Percentiles rank a stretch among this genome's conserved stretches.
Evolutionary conservation across 2,888 invertebrate species (phyloP).

Genomic region (Xylophagus ater): DNA sequence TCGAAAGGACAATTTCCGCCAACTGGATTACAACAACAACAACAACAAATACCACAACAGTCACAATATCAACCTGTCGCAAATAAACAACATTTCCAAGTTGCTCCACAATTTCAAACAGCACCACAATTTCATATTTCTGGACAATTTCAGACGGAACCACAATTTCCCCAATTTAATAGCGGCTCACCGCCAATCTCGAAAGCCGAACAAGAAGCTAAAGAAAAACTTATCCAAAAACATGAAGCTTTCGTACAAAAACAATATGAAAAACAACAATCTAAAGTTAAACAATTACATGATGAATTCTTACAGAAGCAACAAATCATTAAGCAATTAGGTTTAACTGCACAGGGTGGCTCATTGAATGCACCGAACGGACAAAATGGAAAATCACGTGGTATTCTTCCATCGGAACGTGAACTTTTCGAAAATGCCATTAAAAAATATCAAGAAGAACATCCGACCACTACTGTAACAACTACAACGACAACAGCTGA

Average conservation of each 20-base stretch:
- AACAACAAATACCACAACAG: conserved; percentile 1
- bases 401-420: conserved; percentile 51
- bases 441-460: conserved; percentile 53
- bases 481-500: conserved; percentile 43
- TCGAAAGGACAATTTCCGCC: conserved; percentile 5
- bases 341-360: background rate
- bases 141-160: conserved; percentile 33
- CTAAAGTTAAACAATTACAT: conserved; percentile 62
- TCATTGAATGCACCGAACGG: conserved; percentile 19
- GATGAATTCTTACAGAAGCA: conserved; percentile 59
- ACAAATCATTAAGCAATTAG: conserved; percentile 45
- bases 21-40: conserved; percentile 1
- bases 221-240: conserved; percentile 60
- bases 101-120: conserved; percentile 17
- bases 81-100: conserved; percentile 24
- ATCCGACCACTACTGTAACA: conserved; percentile 56
- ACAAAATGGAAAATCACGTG: conserved; percentile 32
- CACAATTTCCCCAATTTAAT: conserved; percentile 20
- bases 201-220: conserved; percentile 50
- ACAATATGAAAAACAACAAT: conserved; percentile 66
- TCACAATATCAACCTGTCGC: conserved; percentile 17
- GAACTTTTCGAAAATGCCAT: conserved; percentile 54
- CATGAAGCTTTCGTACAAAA: conserved; percentile 68
- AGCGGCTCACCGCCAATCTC: background rate
- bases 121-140: conserved; percentile 14